These are phyloP conservation scores for Dicrostonyx torquatus DNA, from an alignment of 2,797 vertebrate genomes.

Conservation along the genomic window DNA sequence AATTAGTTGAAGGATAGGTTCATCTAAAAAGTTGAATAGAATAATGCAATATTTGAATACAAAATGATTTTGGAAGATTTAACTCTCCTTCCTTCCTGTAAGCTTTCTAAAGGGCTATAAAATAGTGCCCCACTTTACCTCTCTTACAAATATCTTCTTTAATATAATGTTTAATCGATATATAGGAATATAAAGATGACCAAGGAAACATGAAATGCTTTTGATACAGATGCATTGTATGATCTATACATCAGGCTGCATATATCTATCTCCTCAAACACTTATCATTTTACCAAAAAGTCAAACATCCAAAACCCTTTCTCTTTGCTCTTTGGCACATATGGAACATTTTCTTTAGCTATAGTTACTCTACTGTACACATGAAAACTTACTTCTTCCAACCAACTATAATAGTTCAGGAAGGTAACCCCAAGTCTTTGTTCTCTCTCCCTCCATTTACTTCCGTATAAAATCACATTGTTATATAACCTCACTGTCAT, in stretches of 20 bases:
- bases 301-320: neutral
- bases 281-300: neutral
- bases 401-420: neutral
- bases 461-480: neutral
- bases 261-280: neutral
- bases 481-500: neutral
- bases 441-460: no score
- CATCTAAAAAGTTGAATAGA: neutral
- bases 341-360: neutral
- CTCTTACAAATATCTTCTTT: neutral
- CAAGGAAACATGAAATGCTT: neutral
- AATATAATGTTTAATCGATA: neutral
- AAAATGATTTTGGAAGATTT: neutral
- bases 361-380: neutral
- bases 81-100: neutral
- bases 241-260: neutral
- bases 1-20: neutral
- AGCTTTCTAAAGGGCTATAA: neutral
- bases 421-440: neutral
- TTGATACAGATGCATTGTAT: neutral
- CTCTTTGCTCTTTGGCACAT: neutral
- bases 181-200: neutral
- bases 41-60: neutral
- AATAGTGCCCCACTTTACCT: neutral
- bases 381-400: neutral